These are phyloP conservation scores for Sebastes diploproa DNA, from an alignment of 2,797 vertebrate genomes.

Conservation along the genomic window DNA sequence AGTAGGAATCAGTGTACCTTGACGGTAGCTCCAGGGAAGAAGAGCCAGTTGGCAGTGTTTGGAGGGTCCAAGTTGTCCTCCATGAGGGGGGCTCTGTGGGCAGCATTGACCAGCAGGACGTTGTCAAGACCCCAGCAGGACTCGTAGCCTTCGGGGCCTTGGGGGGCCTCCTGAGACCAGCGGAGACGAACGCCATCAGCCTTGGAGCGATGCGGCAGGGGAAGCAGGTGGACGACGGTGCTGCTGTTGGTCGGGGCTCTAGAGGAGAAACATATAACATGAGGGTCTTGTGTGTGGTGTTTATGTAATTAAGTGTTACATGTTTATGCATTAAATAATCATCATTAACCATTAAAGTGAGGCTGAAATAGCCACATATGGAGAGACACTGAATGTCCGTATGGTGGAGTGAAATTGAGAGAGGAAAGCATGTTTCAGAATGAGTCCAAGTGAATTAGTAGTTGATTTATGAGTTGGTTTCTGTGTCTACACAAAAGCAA, in stretches of 20 bases:
- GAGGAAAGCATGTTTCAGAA: background rate
- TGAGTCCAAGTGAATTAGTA: background rate
- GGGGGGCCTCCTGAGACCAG: slow-evolving; percentile 91
- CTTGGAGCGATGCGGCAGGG: slow-evolving; percentile 87
- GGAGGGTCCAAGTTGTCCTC: slow-evolving; percentile 95
- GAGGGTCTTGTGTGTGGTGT: background rate
- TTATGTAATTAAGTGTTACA: background rate
- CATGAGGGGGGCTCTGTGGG: slow-evolving; percentile 89
- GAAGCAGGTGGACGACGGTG: slow-evolving; percentile 93
- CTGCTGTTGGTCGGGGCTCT: slow-evolving; percentile 95
- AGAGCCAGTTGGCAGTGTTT: slow-evolving; percentile 98
- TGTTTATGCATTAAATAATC: background rate
- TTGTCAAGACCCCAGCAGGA: slow-evolving; percentile 98
- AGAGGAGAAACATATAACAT: slow-evolving; percentile 29
- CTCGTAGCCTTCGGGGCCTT: slow-evolving; percentile 90
- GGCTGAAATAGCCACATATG: background rate
- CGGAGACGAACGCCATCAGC: slow-evolving; percentile 87
- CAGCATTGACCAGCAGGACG: slow-evolving; percentile 91
- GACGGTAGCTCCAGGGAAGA: slow-evolving; percentile 96
- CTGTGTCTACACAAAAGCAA: background rate
- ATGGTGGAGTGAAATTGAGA: background rate
- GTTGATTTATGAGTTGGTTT: background rate
- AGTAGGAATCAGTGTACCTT: slow-evolving; percentile 85
- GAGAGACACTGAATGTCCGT: background rate
- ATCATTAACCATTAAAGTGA: background rate